A percentile compares a stretch with the other conserved stretches of the same genome.
Evolutionary conservation across 1,140 invertebrate species (phyloP).

Genomic region (Drosophila novamexicana): DNA sequence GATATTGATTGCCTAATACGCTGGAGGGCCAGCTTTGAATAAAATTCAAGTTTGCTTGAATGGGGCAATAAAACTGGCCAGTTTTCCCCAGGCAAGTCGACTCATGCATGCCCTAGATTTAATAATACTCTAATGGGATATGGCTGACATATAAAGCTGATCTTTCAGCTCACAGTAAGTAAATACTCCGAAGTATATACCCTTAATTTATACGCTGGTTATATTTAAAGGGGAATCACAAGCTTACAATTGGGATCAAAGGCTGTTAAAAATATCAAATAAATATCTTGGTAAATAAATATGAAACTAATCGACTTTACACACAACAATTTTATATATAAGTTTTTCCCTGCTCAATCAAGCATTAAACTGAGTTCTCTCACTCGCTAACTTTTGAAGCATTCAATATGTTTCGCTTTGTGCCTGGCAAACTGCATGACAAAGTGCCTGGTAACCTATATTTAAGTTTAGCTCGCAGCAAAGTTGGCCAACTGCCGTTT

Average conservation of each 20-base stretch:
- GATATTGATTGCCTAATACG: constrained; percentile 14
- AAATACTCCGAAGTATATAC: too few relatives aligned
- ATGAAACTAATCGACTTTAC: neutral
- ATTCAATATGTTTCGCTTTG: neutral
- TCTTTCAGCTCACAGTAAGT: too few relatives aligned
- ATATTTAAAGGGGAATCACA: too few relatives aligned
- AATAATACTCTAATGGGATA: too few relatives aligned
- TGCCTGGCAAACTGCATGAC: constrained; percentile 13
- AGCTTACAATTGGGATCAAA: too few relatives aligned
- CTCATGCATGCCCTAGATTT: neutral
- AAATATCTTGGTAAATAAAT: neutral
- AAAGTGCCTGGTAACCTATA: constrained; percentile 7
- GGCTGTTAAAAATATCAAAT: too few relatives aligned
- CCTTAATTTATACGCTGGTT: too few relatives aligned
- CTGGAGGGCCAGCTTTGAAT: neutral
- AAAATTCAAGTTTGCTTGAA: constrained; percentile 33
- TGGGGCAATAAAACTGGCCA: constrained; percentile 8
- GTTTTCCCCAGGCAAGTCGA: neutral
- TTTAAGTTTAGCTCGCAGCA: constrained; percentile 1
- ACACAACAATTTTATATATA: neutral
- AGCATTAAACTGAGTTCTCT: neutral
- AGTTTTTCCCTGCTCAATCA: neutral
- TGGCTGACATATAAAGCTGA: too few relatives aligned
- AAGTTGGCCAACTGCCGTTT: constrained; percentile 15
- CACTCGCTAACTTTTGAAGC: neutral